phyloP scores from a whole-genome alignment of 2,113 vertebrate species.

The Acrocephalus arundinaceus region DNA sequence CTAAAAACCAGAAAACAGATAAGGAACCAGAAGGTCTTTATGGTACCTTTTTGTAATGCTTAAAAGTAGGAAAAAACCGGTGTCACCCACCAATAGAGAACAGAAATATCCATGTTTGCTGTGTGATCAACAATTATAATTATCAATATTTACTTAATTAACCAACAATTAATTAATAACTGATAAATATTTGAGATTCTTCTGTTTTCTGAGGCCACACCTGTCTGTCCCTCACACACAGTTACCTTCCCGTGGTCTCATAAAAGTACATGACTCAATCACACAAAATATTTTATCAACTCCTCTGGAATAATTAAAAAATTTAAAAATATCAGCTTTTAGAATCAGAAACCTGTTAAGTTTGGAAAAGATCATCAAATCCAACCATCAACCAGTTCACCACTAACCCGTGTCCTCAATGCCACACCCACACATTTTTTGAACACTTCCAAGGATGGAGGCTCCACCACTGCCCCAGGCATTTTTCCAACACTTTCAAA shows the following conservation, averaged over 20 bases:
- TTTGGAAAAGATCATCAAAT: not conserved
- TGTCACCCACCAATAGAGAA: no score
- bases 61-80: not conserved
- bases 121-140: not conserved
- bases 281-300: not conserved
- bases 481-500: not conserved
- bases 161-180: not conserved
- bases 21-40: not conserved
- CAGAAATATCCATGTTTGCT: not conserved
- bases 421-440: not conserved
- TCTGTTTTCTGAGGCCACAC: not conserved
- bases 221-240: not conserved
- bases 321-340: not conserved
- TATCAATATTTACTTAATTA: not conserved
- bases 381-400: not conserved
- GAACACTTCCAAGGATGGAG: not conserved
- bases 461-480: not conserved
- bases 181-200: not conserved
- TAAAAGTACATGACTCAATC: accelerated
- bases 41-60: not conserved
- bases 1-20: not conserved
- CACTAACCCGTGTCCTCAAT: not conserved
- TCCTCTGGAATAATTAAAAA: not conserved
- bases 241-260: not conserved
- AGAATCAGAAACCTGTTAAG: not conserved